Percentiles rank a stretch among this genome's conserved stretches.
Evolutionary conservation across 1,140 invertebrate genomes (phyloP).

Genomic region (Lepidurus packardi): DNA sequence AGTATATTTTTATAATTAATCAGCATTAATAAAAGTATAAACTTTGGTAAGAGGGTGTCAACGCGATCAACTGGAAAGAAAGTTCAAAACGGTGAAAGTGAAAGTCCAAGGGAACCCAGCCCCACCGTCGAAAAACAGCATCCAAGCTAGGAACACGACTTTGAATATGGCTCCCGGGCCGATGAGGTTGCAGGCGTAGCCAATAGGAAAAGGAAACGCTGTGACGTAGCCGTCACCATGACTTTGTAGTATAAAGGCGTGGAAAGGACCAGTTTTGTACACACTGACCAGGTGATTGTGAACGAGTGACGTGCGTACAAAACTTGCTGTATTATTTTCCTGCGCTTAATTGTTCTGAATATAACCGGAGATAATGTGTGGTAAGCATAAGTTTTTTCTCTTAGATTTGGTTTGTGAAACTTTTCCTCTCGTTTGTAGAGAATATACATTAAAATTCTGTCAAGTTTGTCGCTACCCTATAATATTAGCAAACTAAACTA

Average conservation of each 20-base stretch:
- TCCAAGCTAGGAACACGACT: not conserved
- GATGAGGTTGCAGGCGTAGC: not conserved
- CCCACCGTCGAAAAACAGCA: not conserved
- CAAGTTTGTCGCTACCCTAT: no score
- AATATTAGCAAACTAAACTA: no score
- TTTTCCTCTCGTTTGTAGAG: no score
- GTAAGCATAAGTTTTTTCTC: not conserved
- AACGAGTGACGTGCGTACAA: not conserved
- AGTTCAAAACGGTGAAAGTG: not conserved
- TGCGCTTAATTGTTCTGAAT: not conserved
- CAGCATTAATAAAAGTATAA: no score
- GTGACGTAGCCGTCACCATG: constrained; percentile 20
- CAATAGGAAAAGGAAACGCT: not conserved
- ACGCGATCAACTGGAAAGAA: not conserved
- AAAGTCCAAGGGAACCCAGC: not conserved
- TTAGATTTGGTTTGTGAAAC: not conserved
- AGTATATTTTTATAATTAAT: no score
- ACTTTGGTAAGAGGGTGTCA: no score
- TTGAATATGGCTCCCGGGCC: constrained; percentile 16
- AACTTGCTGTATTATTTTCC: not conserved
- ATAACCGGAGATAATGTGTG: constrained; percentile 4
- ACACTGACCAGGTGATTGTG: constrained; percentile 4
- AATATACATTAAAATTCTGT: no score
- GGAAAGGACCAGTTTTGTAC: not conserved
- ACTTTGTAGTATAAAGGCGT: not conserved